Conservation (phyloP, 2,113 vertebrate species). For the Scophthalmus maximus region DNA sequence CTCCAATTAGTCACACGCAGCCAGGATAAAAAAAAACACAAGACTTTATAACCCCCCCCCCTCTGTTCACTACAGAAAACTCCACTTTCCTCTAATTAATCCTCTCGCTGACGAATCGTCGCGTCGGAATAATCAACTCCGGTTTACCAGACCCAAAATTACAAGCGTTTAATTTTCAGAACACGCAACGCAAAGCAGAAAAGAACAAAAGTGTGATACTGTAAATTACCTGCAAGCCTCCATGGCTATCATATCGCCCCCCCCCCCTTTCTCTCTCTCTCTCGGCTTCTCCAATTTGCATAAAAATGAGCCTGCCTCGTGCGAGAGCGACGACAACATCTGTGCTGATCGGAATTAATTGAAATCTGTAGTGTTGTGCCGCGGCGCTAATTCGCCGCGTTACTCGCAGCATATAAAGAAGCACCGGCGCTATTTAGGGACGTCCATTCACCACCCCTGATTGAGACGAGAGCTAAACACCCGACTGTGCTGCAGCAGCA, state of each 20-base stretch:
- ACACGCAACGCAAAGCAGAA: not conserved
- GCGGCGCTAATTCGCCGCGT: constrained; percentile 82
- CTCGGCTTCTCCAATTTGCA: constrained; percentile 77
- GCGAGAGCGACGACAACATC: constrained; percentile 81
- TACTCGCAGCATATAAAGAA: constrained; percentile 80
- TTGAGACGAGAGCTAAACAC: constrained; percentile 78
- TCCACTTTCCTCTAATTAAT: constrained; percentile 17
- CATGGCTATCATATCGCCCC: constrained; percentile 18
- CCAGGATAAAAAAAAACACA: not conserved
- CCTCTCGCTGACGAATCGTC: constrained; percentile 1
- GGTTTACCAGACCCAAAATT: constrained; percentile 23
- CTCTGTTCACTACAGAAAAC: not conserved
- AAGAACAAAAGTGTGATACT: constrained; percentile 17
- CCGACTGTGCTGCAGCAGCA: constrained; percentile 31
- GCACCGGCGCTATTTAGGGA: constrained; percentile 80
- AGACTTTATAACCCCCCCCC: not conserved
- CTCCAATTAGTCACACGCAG: constrained; percentile 20
- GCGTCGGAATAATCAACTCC: not conserved
- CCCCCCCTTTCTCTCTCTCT: constrained; percentile 1
- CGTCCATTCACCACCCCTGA: constrained; percentile 76
- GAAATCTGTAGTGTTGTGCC: constrained; percentile 84
- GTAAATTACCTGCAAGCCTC: constrained; percentile 51
- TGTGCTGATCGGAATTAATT: constrained; percentile 86
- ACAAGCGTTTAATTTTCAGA: not conserved
- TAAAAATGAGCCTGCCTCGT: constrained; percentile 80